Evolutionary conservation across 2,113 vertebrate genomes (phyloP), one percentile per base, ranked within the genome.

Genomic region (Microcebus jonahi): DNA sequence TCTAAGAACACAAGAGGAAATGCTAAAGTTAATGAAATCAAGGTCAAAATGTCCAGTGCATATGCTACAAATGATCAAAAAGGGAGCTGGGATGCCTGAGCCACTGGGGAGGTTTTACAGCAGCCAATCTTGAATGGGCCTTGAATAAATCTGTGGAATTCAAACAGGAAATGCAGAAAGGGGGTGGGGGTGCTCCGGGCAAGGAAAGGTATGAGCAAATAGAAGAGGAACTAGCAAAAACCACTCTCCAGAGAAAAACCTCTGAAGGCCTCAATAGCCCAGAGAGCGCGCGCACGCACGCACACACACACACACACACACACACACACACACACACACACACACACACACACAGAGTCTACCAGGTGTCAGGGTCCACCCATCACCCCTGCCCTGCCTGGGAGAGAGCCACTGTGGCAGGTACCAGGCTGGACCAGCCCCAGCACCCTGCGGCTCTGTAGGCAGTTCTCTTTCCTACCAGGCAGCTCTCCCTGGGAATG

Each of bases 371-470:
- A 31, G 89, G 57, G 23, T 29, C 48, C 85, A 14, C 29, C 6
- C 2, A 23, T 8, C 75, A 10, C 20, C 45, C 15, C 25, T 4
- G 1, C 5, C 59, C 59, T 31, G 31, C 34, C 68, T 1, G 2
- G 21, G 63, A 39, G 73, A 27, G 20, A 48, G 42, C n/a, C 3
- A 29, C 15, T 10, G 8, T 0, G 14, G 63, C 73, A 34, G 63
- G 84, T 34, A 29, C 11, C 1, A 0, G 29, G 39, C 21, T 2
- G 7, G 76, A 34, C 0, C 0, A 29, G 61, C 63, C 61, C 0
- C 4, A 27, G 61, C 0, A 12, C 36, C 73, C 59, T n/a, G 6
- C 36, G 50, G 70, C 61, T 57, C 27, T 34, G 3, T 17, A 15
- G n/a, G 45, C 75, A 77, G 45, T 65, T 55, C 57, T 73, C 48